These are phyloP conservation scores for Zophobas morio DNA, from an alignment of 1,140 invertebrate species.

Conservation along the genomic window DNA sequence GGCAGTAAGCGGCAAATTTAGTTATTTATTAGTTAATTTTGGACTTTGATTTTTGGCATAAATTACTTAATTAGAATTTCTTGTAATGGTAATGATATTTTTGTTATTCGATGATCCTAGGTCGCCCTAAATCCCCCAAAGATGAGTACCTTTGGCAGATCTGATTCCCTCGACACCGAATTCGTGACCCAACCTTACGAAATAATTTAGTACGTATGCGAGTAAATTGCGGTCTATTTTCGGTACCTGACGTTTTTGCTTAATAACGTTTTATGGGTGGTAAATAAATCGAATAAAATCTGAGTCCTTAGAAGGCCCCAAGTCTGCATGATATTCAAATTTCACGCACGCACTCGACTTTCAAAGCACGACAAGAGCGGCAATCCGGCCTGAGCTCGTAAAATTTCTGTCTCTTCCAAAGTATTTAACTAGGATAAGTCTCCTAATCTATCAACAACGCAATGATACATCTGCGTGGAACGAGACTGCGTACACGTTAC, in stretches of 20 bases:
- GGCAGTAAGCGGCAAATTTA: too few species aligned
- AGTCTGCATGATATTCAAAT: constrained; percentile 38
- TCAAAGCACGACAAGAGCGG: constrained; percentile 13
- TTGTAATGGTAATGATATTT: too few species aligned
- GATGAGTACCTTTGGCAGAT: constrained; percentile 4
- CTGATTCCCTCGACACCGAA: background rate
- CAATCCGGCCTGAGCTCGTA: background rate
- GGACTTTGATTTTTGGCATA: too few species aligned
- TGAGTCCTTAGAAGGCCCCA: constrained; percentile 23
- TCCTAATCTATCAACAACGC: background rate
- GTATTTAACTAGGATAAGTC: constrained; percentile 17
- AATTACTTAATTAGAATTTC: too few species aligned
- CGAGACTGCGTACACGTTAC: constrained; percentile 1
- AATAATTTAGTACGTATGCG: constrained; percentile 43
- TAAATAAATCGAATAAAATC: constrained; percentile 43
- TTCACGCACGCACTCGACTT: constrained; percentile 17
- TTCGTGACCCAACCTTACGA: constrained; percentile 29
- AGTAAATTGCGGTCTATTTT: constrained; percentile 42
- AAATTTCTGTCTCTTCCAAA: constrained; percentile 5
- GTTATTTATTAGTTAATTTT: too few species aligned
- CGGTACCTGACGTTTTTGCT: constrained; percentile 37
- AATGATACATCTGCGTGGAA: background rate
- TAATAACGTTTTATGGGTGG: constrained; percentile 41
- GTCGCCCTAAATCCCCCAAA: background rate
- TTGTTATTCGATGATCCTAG: too few species aligned